Evolutionary conservation across 2,888 invertebrate species (phyloP), one percentile per base, ranked within the genome.

Genomic region (Liopterus haemorrhoidalis): DNA sequence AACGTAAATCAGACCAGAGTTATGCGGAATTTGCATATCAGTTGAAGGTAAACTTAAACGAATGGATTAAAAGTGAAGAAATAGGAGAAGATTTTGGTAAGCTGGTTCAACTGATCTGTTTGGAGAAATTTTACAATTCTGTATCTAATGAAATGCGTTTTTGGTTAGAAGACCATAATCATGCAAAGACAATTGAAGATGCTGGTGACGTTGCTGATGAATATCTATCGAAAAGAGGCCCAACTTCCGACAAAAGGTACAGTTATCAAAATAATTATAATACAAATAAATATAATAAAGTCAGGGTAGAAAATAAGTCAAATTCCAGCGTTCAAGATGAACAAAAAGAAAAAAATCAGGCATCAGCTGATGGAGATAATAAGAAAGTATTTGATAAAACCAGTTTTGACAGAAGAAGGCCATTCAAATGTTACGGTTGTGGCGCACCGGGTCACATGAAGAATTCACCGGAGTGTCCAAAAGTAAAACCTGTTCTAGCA

Each of bases 21-120:
- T 32, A 32, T 14, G 32, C 32, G 15, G 32, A 32, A 32, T 32
- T 32, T 32, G 32, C 32, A 5, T 32, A 32, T 32, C 32, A 32
- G 4, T 14, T 32, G n/a, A 32, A 32, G 16, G n/a, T 14, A 5
- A 32, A 32, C 16, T 32, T 32, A 15, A 32, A 32, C 9, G 32
- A 32, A 32, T 32, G 32, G 32, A 4, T 32, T 5, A 14, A 32
- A 15, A 12, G 32, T 15, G 32, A 32, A 32, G 16, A 32, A 14
- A 15, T 32, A 14, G 32, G 32, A 15, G n/a, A 6, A 15, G 15
- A 32, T 14, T 32, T 12, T 15, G 32, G 5, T 5, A 32, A 32
- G 16, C 5, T 32, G 16, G 15, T 32, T 4, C 32, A 32, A n/a
- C 16, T 32, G n/a, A 32, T 32, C 4, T 32, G 32, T n/a, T 32